Evolutionary conservation across 2,888 invertebrate genomes (phyloP), one percentile per base, ranked within the genome.

Genomic region (Ametastegia equiseti): DNA sequence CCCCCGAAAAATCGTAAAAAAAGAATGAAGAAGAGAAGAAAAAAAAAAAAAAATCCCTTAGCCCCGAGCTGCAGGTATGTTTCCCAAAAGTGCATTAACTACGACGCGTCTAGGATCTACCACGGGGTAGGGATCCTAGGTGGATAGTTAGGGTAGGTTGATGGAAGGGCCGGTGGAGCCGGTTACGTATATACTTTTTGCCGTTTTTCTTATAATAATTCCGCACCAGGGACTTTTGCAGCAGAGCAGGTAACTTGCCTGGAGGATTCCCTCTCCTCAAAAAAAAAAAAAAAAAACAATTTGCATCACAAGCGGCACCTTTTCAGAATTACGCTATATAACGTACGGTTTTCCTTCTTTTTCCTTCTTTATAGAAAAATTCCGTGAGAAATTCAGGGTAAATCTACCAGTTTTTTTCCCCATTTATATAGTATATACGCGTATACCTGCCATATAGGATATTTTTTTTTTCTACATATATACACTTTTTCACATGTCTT

Each of bases 1-100:
- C 89, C 87, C 89, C 86, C 84, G 82, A 87, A 90, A 71, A 88
- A 90, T 86, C 83, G 86, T 89, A 88, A 90, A 91, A 90, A 86
- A 89, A 85, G 71, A 42, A 69, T 23, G 33, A 39, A 45, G 5
- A 23, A 75, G 33, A 75, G 23, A 78, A 54, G 65, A 9, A 39
- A 19, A 15, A 73, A 39, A 75, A n/a, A 42, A 75, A 30, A 54
- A 23, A 42, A 39, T n/a, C n/a, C 27, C 33, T 33, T 19, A 15
- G 19, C 15, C 15, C 39, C 23, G n/a, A 60, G 42, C 60, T 42
- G 60, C 78, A 78, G 78, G 78, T 78, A 78, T 63, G 60, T 78
- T 78, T 78, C 78, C 78, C 39, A 57, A 57, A 78, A 78, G 78
- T 78, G 78, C 78, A 78, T 78, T 75, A 75, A 75, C 75, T 75